These are phyloP conservation scores for Picus viridis DNA, from an alignment of 2,797 vertebrate genomes.

Conservation along the genomic window DNA sequence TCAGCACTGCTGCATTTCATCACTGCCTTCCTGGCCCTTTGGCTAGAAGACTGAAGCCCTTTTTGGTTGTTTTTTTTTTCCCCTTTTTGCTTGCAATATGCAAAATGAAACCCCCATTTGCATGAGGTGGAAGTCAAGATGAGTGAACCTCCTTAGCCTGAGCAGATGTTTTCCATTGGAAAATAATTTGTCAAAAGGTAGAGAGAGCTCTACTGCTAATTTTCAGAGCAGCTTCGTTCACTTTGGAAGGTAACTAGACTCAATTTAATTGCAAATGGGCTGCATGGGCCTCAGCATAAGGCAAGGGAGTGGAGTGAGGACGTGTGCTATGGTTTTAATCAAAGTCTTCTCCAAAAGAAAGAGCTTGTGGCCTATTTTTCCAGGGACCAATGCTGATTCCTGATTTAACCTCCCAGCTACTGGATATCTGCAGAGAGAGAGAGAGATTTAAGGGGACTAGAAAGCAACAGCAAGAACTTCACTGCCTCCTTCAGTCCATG, in stretches of 20 bases:
- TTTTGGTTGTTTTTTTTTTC: neutral
- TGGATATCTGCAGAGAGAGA: neutral
- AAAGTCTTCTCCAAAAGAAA: neutral
- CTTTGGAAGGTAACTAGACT: constrained; percentile 60
- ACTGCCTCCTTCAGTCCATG: neutral
- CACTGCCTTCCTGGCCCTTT: neutral
- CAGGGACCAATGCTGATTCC: neutral
- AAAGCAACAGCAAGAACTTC: neutral
- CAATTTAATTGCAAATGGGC: constrained; percentile 69
- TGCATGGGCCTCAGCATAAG: neutral
- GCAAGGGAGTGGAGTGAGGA: neutral
- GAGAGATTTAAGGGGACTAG: neutral
- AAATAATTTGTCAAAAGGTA: constrained; percentile 68
- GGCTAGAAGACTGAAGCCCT: neutral
- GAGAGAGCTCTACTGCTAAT: constrained; percentile 43
- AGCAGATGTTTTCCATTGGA: constrained; percentile 71
- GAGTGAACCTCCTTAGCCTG: constrained; percentile 20
- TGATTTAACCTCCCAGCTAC: neutral
- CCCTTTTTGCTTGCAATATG: neutral
- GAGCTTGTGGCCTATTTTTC: neutral
- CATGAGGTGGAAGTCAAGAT: neutral
- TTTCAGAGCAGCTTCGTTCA: constrained; percentile 50
- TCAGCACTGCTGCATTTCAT: neutral
- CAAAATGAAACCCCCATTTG: constrained; percentile 2
- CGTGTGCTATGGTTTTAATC: neutral